Conservation (phyloP, 2,888 invertebrate species). For the Drosophila formosana region DNA sequence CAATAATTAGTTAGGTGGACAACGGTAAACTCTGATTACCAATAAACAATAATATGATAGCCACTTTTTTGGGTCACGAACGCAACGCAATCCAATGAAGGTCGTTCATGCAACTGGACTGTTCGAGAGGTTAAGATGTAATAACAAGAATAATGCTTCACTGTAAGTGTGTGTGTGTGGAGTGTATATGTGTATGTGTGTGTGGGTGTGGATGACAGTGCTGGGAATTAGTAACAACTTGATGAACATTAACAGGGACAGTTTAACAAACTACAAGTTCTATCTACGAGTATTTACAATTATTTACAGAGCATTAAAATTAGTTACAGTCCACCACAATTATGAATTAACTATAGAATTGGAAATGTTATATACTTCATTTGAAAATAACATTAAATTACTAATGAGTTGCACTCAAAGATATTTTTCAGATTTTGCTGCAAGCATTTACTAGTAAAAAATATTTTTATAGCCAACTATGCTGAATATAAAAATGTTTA, state of each 20-base stretch:
- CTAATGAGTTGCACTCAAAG: too few species aligned
- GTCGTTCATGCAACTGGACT: constrained; percentile 10
- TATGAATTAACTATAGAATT: not conserved
- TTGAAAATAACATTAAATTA: too few species aligned
- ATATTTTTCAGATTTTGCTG: too few species aligned
- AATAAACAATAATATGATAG: not conserved
- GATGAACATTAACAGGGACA: constrained; percentile 28
- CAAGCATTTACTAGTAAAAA: too few species aligned
- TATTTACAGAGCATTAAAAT: constrained; percentile 6
- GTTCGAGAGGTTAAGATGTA: not conserved
- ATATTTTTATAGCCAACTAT: too few species aligned
- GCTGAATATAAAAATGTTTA: too few species aligned
- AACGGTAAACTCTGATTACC: constrained; percentile 2
- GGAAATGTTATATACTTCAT: not conserved
- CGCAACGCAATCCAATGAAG: constrained; percentile 4
- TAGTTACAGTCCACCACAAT: constrained; percentile 2
- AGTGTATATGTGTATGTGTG: not conserved
- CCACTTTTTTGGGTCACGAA: constrained; percentile 22
- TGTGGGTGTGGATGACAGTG: constrained; percentile 28
- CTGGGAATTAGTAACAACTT: constrained; percentile 44
- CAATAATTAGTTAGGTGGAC: constrained; percentile 22
- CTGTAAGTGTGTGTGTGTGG: constrained; percentile 3
- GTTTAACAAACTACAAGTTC: constrained; percentile 17
- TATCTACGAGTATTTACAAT: constrained; percentile 12
- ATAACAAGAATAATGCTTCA: not conserved